phyloP scores from a whole-genome alignment of 2,888 invertebrate species.

The Ceraclea dissimilis region DNA sequence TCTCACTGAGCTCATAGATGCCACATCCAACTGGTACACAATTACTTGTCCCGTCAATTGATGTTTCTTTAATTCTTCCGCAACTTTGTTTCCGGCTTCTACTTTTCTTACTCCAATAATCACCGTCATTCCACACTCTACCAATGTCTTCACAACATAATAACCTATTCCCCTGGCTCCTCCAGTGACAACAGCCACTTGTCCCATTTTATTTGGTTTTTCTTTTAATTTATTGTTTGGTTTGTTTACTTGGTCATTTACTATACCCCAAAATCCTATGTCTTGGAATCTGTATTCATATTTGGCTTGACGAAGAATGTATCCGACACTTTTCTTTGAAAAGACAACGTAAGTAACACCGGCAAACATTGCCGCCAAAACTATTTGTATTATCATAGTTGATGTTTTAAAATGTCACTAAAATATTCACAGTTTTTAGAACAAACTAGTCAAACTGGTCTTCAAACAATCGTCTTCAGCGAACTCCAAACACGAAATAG shows the following conservation, averaged over 20 bases:
- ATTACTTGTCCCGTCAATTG: slow-evolving; percentile 52
- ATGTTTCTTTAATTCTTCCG: slow-evolving; percentile 43
- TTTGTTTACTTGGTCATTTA: slow-evolving; percentile 53
- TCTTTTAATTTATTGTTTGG: slow-evolving; percentile 53
- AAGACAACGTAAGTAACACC: background rate
- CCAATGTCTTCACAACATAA: slow-evolving; percentile 65
- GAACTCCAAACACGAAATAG: slow-evolving; percentile 8
- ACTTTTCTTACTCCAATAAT: slow-evolving; percentile 66
- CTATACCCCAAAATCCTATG: slow-evolving; percentile 49
- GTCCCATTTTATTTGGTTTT: slow-evolving; percentile 54
- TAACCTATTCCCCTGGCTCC: slow-evolving; percentile 80
- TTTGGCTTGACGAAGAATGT: slow-evolving; percentile 46
- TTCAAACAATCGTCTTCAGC: slow-evolving; percentile 2
- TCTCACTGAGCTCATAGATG: slow-evolving; percentile 67
- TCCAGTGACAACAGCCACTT: slow-evolving; percentile 77
- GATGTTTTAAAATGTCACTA: background rate
- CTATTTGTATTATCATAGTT: background rate
- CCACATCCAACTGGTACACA: slow-evolving; percentile 66
- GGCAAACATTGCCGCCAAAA: background rate
- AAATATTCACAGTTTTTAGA: background rate
- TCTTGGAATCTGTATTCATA: slow-evolving; percentile 52
- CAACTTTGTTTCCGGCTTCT: slow-evolving; percentile 40
- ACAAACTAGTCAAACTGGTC: background rate
- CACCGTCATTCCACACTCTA: slow-evolving; percentile 71
- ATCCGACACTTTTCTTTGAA: slow-evolving; percentile 46